phyloP scores from a whole-genome alignment of 1,140 invertebrate genomes.

The Drosophila persimilis region DNA sequence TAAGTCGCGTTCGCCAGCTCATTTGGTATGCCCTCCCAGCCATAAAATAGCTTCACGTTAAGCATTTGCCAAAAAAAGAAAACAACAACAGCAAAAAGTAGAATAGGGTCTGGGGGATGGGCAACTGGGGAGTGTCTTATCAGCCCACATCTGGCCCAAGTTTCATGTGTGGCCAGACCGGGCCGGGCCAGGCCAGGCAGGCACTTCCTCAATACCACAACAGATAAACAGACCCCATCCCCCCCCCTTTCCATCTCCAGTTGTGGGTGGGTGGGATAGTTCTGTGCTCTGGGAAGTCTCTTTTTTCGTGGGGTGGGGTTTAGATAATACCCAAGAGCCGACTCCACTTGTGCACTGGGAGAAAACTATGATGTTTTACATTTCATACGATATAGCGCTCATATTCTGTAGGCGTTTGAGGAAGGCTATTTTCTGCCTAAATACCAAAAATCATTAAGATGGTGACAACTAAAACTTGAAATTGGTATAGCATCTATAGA shows the following conservation, averaged over 20 bases:
- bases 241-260: too few relatives aligned
- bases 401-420: too few relatives aligned
- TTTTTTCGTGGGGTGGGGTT: slow-evolving; percentile 33
- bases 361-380: neutral
- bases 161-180: slow-evolving; percentile 25
- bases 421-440: too few relatives aligned
- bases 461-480: too few relatives aligned
- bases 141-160: slow-evolving; percentile 58
- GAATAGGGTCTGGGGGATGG: slow-evolving; percentile 12
- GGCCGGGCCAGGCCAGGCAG: slow-evolving; percentile 16
- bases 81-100: neutral
- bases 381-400: too few relatives aligned
- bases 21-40: slow-evolving; percentile 41
- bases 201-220: slow-evolving; percentile 69
- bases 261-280: slow-evolving; percentile 65
- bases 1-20: slow-evolving; percentile 31
- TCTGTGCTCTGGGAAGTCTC: slow-evolving; percentile 12
- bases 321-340: slow-evolving; percentile 45
- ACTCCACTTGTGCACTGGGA: neutral
- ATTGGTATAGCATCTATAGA: too few relatives aligned
- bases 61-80: slow-evolving; percentile 43
- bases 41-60: slow-evolving; percentile 51
- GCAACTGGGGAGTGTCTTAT: slow-evolving; percentile 38
- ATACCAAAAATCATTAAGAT: too few relatives aligned
- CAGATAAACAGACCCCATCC: slow-evolving; percentile 54